Evolutionary conservation across 2,797 vertebrate genomes (phyloP).

Genomic region (Esox masquinongy): DNA sequence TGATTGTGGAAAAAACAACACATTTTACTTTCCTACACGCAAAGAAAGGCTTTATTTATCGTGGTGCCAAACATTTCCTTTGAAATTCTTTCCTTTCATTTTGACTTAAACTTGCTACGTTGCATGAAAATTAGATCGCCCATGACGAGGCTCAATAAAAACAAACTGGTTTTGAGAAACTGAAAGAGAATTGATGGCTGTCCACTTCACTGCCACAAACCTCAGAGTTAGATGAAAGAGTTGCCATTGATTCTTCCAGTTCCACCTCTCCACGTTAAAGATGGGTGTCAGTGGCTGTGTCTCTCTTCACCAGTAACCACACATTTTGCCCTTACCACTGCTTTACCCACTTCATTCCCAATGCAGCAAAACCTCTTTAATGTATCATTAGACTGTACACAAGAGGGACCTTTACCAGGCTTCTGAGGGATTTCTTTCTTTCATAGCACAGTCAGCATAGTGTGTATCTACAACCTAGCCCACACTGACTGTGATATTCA

Average conservation of each 20-base stretch:
- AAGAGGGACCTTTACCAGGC: conserved; percentile 56
- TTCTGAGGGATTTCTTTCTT: conserved; percentile 35
- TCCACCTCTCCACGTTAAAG: background rate
- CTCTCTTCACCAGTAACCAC: conserved; percentile 24
- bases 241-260: conserved; percentile 33
- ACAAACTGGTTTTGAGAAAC: conserved; percentile 61
- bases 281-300: background rate
- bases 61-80: conserved; percentile 59
- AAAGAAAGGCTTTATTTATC: conserved; percentile 67
- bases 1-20: conserved; percentile 56
- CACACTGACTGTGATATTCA: conserved; percentile 26
- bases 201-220: conserved; percentile 67
- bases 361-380: conserved; percentile 38
- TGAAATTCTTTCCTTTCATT: conserved; percentile 67
- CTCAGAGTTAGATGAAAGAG: conserved; percentile 70
- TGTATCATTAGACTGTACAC: conserved; percentile 56
- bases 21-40: conserved; percentile 47
- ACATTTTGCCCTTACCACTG: conserved; percentile 26
- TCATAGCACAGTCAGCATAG: conserved; percentile 40
- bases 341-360: conserved; percentile 37
- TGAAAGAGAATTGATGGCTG: conserved; percentile 65
- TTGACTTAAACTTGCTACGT: conserved; percentile 63
- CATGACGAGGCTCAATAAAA: conserved; percentile 68
- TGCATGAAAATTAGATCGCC: conserved; percentile 62
- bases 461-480: conserved; percentile 38